Conservation (phyloP, 1,140 invertebrate genomes). For the Rhagoletis pomonella region DNA sequence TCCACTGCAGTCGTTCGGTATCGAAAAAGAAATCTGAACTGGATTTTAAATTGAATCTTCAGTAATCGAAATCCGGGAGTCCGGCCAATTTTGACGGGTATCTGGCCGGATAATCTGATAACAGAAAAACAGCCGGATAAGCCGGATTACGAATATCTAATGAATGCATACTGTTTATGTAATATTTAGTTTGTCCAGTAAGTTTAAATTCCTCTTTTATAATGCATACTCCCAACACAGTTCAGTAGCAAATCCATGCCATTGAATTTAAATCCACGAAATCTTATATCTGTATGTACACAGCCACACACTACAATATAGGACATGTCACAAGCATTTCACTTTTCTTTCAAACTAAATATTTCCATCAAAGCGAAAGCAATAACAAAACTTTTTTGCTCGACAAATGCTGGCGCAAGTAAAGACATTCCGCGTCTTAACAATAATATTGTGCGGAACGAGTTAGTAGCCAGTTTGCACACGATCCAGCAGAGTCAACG, state of each 20-base stretch:
- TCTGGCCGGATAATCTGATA: too few relatives aligned
- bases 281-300: background rate
- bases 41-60: too few relatives aligned
- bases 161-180: too few relatives aligned
- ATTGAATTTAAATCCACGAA: background rate
- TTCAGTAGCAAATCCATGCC: background rate
- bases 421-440: background rate
- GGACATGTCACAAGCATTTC: too few relatives aligned
- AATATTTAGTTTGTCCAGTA: too few relatives aligned
- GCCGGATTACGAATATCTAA: too few relatives aligned
- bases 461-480: slow-evolving; percentile 44
- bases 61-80: too few relatives aligned
- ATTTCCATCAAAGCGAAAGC: background rate
- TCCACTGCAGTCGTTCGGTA: too few relatives aligned
- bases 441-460: background rate
- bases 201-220: too few relatives aligned
- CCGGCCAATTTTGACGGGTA: too few relatives aligned
- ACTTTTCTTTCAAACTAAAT: background rate
- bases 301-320: background rate
- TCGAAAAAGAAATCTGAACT: too few relatives aligned
- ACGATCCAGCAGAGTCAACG: slow-evolving; percentile 21
- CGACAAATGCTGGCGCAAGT: background rate
- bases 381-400: background rate
- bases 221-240: background rate
- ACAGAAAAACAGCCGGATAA: too few relatives aligned